Evolutionary conservation across 2,113 vertebrate species (phyloP).

Genomic region (Panthera uncia): DNA sequence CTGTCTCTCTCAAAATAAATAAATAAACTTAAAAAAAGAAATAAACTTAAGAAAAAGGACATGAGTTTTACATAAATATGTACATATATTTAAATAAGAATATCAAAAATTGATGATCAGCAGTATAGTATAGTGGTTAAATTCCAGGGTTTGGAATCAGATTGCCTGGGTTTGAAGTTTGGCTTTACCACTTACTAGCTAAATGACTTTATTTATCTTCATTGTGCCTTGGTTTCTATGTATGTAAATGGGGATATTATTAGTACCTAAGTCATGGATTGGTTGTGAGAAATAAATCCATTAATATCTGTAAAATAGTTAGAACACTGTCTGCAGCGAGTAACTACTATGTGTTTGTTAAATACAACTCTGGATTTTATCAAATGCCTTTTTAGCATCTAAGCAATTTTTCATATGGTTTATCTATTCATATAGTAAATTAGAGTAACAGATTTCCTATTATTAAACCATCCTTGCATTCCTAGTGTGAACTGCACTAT

Average conservation of each 20-base stretch:
- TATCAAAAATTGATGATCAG: neutral
- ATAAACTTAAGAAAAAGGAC: too few relatives aligned
- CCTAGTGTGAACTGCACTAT: neutral
- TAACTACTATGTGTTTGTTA: neutral
- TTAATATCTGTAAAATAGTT: neutral
- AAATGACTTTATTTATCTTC: neutral
- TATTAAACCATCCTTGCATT: slow-evolving; percentile 1
- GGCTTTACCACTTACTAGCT: neutral
- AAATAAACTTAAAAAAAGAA: too few relatives aligned
- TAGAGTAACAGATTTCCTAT: neutral
- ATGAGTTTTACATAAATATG: neutral
- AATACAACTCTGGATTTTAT: neutral
- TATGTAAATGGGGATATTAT: neutral
- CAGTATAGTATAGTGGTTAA: neutral
- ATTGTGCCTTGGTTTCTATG: neutral
- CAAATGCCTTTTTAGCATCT: neutral
- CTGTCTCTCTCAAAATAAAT: too few relatives aligned
- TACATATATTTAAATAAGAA: neutral
- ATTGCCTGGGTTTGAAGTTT: neutral
- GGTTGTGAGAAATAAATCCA: neutral
- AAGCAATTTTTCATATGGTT: neutral
- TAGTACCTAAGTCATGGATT: neutral
- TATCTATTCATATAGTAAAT: neutral
- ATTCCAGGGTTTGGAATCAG: neutral
- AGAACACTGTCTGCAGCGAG: neutral